These are phyloP conservation scores for Malachius bipustulatus DNA, from an alignment of 2,888 invertebrate species.

Conservation along the genomic window DNA sequence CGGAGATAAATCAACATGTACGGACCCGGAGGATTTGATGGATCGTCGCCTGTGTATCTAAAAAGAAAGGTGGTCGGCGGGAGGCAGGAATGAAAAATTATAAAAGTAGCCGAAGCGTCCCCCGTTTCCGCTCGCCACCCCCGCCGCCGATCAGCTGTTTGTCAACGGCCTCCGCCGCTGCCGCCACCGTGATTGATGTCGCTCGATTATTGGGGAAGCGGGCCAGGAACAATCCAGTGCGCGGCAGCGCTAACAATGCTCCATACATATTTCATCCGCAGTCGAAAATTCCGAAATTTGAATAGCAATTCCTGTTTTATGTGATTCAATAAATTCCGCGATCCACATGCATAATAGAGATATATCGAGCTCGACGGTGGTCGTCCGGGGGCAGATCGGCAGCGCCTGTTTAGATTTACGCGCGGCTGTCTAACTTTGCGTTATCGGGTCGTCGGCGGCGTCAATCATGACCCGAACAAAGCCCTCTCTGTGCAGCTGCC, in stretches of 20 bases:
- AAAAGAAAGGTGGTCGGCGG: too few relatives aligned
- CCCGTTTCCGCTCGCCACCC: too few relatives aligned
- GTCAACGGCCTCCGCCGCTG: constrained; percentile 22
- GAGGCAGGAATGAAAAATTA: too few relatives aligned
- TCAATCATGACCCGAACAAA: constrained; percentile 24
- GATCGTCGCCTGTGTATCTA: too few relatives aligned
- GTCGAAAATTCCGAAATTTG: constrained; percentile 24
- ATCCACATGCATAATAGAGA: constrained; percentile 27
- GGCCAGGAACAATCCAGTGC: constrained; percentile 20
- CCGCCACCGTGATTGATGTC: constrained; percentile 26
- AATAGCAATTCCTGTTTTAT: constrained; percentile 29
- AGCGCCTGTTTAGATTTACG: constrained; percentile 25
- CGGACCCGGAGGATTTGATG: too few relatives aligned
- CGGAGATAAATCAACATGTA: too few relatives aligned
- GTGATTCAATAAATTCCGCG: constrained; percentile 28
- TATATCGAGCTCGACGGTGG: constrained; percentile 21
- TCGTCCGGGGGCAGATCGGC: constrained; percentile 22
- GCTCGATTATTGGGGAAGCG: constrained; percentile 24
- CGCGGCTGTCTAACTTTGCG: constrained; percentile 23
- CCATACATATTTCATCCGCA: constrained; percentile 26
- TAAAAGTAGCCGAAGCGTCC: too few relatives aligned
- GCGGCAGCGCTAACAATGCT: constrained; percentile 22
- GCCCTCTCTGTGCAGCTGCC: constrained; percentile 15
- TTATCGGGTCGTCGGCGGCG: constrained; percentile 24
- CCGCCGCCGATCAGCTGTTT: constrained; percentile 27